Evolutionary conservation across 37 sponge, comb jelly and placozoan species (phyloP).

Genomic region (Halisarca cf. caerulea): DNA sequence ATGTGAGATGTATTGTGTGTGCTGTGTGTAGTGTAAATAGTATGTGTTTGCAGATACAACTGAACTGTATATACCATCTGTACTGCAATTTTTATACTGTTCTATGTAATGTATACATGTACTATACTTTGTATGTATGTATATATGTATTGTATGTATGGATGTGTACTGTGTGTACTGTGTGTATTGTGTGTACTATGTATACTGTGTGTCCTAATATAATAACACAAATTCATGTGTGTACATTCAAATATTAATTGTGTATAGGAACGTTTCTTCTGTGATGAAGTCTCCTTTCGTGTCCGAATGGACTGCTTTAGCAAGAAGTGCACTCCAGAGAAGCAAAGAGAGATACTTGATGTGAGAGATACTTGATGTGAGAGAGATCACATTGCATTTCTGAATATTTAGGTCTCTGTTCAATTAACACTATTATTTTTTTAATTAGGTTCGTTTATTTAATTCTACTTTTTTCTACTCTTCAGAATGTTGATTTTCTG

Average conservation of each 20-base stretch:
- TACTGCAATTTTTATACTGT: not conserved
- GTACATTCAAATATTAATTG: not conserved
- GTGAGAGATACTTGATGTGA: too few species aligned
- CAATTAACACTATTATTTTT: too few species aligned
- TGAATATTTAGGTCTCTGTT: too few species aligned
- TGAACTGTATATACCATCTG: constrained; percentile 34
- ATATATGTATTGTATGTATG: not conserved
- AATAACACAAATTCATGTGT: too few species aligned
- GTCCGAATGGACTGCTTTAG: constrained; percentile 52
- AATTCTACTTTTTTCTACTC: too few species aligned
- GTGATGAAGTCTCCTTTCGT: constrained; percentile 60
- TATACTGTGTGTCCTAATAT: too few species aligned
- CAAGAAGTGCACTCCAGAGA: constrained; percentile 42
- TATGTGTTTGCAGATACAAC: constrained; percentile 2
- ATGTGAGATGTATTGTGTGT: too few species aligned
- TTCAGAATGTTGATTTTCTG: constrained; percentile 76
- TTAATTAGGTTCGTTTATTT: too few species aligned
- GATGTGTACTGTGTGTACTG: not conserved
- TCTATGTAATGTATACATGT: not conserved
- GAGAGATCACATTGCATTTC: too few species aligned
- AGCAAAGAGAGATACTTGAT: constrained; percentile 43
- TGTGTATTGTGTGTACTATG: too few species aligned
- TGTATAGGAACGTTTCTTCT: constrained; percentile 49
- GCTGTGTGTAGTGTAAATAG: constrained; percentile 1
- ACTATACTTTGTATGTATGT: not conserved